A percentile compares a stretch with the other conserved stretches of the same genome.
Evolutionary conservation across 2,113 vertebrate species (phyloP).

Genomic region (Indicator maculatus): DNA sequence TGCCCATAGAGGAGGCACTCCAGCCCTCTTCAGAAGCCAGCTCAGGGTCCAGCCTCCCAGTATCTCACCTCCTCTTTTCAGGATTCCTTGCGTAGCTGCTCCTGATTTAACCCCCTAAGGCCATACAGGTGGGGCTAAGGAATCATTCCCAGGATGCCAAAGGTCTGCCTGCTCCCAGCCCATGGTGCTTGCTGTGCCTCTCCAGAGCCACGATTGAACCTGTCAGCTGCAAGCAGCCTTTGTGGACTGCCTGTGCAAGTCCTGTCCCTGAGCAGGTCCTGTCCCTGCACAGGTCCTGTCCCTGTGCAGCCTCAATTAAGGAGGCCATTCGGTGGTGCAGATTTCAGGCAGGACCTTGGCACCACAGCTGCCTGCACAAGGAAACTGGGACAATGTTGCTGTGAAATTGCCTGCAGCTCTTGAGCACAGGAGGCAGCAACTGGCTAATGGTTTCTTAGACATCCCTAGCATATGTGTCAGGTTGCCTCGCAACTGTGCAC

Average conservation of each 20-base stretch:
- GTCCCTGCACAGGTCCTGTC: neutral
- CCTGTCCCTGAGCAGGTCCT: neutral
- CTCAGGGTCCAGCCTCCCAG: neutral
- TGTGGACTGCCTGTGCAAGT: neutral
- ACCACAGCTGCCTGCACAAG: neutral
- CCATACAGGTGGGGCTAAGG: neutral
- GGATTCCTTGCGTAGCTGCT: neutral
- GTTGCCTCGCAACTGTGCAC: slow-evolving; percentile 30
- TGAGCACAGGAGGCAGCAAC: slow-evolving; percentile 45
- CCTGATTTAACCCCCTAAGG: neutral
- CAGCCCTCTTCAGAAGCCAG: too few relatives aligned
- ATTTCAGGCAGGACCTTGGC: neutral
- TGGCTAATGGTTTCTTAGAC: slow-evolving; percentile 53
- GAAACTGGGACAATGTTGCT: slow-evolving; percentile 32
- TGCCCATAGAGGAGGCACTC: too few relatives aligned
- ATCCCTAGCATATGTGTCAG: slow-evolving; percentile 45
- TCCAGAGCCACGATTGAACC: neutral
- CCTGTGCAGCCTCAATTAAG: slow-evolving; percentile 19
- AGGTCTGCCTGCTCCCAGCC: neutral
- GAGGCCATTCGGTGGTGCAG: neutral
- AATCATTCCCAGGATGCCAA: rapidly evolving
- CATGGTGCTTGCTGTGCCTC: rapidly evolving
- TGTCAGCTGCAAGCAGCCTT: slow-evolving; percentile 1
- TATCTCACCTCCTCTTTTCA: neutral
- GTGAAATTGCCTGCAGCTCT: slow-evolving; percentile 57